Conservation (phyloP, 2,113 vertebrate genomes). For the Phalacrocorax pelagicus region DNA sequence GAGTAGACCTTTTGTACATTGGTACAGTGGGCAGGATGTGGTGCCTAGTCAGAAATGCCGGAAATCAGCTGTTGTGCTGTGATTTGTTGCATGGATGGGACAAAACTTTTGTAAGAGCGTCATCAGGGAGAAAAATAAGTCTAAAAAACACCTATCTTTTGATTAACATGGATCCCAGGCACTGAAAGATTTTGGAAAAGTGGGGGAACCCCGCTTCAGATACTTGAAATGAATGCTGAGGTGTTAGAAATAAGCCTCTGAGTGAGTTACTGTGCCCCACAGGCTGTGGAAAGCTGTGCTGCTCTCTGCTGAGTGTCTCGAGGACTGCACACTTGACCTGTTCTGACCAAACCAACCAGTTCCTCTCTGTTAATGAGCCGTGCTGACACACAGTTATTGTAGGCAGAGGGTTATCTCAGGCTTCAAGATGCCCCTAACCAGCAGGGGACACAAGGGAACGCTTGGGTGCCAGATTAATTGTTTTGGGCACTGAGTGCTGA, state of each 20-base stretch:
- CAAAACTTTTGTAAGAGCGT: neutral
- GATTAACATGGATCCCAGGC: neutral
- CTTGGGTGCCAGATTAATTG: neutral
- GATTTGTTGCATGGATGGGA: neutral
- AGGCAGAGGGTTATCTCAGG: neutral
- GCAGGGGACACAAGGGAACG: rapidly evolving
- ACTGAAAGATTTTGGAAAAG: neutral
- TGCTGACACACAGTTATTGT: neutral
- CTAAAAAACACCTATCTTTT: rapidly evolving
- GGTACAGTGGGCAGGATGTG: neutral
- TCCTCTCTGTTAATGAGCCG: neutral
- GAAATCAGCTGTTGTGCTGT: neutral
- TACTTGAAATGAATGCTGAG: neutral
- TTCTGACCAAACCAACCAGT: neutral
- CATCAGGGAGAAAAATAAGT: rapidly evolving
- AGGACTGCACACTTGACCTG: neutral
- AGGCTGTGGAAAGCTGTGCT: neutral
- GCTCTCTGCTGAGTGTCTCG: neutral
- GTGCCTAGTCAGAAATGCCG: neutral
- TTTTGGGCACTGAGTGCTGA: neutral
- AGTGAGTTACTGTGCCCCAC: neutral
- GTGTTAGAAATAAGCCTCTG: neutral
- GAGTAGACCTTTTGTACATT: neutral
- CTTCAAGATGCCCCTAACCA: neutral
- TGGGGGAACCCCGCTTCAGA: neutral